A percentile compares a stretch with the other conserved stretches of the same genome.
phyloP scores from a whole-genome alignment of 2,113 vertebrate species.

The Cottus gobio region DNA sequence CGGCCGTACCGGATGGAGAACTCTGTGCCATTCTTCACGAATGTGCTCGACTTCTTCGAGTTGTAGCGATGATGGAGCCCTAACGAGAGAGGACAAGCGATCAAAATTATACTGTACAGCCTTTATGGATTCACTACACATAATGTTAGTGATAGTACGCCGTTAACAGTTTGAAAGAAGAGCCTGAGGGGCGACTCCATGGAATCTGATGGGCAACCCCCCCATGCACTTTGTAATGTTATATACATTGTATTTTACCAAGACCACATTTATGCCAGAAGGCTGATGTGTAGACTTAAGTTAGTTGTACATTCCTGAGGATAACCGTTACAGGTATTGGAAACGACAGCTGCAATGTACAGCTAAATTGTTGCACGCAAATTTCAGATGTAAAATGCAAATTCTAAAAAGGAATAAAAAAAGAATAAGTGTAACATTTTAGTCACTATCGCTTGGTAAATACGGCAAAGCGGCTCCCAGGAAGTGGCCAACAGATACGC shows the following conservation, averaged over 20 bases:
- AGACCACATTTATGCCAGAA: background rate
- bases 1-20: constrained; percentile 87
- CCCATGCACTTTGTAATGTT: background rate
- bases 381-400: background rate
- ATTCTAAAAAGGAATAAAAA: background rate
- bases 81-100: constrained; percentile 40
- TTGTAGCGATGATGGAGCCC: constrained; percentile 89
- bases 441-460: background rate
- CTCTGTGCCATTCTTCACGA: constrained; percentile 80
- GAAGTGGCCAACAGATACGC: background rate
- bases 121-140: background rate
- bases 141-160: background rate
- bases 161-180: background rate
- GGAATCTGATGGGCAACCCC: too few relatives aligned
- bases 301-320: background rate
- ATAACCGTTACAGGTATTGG: background rate
- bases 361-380: background rate
- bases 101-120: background rate
- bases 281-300: background rate
- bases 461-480: background rate
- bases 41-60: constrained; percentile 85
- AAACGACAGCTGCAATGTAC: background rate
- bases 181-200: background rate
- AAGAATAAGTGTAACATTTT: background rate
- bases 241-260: background rate